Evolutionary conservation across 2,113 vertebrate genomes (phyloP).

Genomic region (Hippolais icterina): DNA sequence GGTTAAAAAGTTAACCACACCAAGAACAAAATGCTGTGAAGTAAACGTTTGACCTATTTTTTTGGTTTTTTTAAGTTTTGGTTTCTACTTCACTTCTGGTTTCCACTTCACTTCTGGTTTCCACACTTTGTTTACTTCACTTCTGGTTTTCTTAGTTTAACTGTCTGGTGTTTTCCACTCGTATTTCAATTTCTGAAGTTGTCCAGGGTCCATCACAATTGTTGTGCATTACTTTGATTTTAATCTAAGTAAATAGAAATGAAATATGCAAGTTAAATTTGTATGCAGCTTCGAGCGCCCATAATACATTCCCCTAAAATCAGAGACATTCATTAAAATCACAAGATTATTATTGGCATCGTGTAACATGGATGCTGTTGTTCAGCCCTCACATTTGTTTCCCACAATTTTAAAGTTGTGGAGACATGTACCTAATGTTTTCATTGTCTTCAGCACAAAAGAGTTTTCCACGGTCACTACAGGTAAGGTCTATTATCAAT

Average conservation of each 20-base stretch:
- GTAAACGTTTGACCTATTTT: background rate
- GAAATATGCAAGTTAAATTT: background rate
- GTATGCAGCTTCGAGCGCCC: background rate
- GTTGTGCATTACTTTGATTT: background rate
- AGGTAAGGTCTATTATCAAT: background rate
- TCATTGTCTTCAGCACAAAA: background rate
- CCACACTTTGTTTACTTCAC: background rate
- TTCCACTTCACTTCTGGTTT: background rate
- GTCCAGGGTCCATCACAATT: background rate
- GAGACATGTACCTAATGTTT: background rate
- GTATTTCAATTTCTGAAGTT: background rate
- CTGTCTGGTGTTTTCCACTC: background rate
- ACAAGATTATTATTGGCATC: background rate
- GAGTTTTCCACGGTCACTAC: background rate
- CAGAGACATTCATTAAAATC: background rate
- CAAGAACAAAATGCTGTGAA: background rate
- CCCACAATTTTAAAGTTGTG: background rate
- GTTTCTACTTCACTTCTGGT: background rate
- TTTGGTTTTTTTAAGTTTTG: background rate
- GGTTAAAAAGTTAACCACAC: background rate
- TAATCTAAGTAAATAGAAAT: background rate
- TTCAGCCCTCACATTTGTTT: background rate
- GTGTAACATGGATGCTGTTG: background rate
- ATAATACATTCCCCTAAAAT: background rate
- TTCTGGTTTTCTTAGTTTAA: background rate